Conservation (phyloP, 1,140 invertebrate species). For the Drosophila ananassae region DNA sequence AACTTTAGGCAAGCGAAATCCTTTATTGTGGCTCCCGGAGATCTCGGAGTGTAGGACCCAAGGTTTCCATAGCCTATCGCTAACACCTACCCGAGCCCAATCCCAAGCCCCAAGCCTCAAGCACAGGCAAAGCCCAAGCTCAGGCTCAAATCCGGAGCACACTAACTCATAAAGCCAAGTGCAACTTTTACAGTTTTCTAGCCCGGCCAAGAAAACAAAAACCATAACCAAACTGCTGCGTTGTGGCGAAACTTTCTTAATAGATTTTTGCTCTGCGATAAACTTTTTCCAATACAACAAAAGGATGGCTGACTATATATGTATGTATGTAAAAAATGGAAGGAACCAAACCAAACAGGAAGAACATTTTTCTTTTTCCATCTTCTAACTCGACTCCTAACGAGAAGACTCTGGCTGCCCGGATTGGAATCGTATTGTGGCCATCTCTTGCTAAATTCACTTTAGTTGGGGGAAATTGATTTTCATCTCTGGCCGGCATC, state of each 20-base stretch:
- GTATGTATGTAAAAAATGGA: neutral
- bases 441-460: slow-evolving; percentile 52
- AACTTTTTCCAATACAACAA: slow-evolving; percentile 62
- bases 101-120: neutral
- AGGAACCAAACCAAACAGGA: slow-evolving; percentile 31
- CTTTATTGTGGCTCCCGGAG: slow-evolving; percentile 15
- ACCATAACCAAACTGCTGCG: slow-evolving; percentile 68
- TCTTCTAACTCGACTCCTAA: slow-evolving; percentile 27
- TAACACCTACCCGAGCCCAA: slow-evolving; percentile 39
- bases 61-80: slow-evolving; percentile 55
- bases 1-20: slow-evolving; percentile 41
- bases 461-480: slow-evolving; percentile 73
- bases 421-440: slow-evolving; percentile 57
- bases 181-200: slow-evolving; percentile 67
- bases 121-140: neutral
- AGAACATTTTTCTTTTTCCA: slow-evolving; percentile 15
- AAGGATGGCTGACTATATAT: slow-evolving; percentile 3
- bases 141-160: slow-evolving; percentile 22
- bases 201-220: slow-evolving; percentile 57
- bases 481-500: slow-evolving; percentile 71
- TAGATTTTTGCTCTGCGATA: slow-evolving; percentile 77
- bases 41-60: slow-evolving; percentile 5
- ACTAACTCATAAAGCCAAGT: slow-evolving; percentile 73
- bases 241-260: slow-evolving; percentile 81
- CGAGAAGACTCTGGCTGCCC: slow-evolving; percentile 15